Percentiles rank a stretch among this genome's conserved stretches.
phyloP scores from a whole-genome alignment of 2,797 vertebrate genomes.

The Ctenopoma kingsleyae region DNA sequence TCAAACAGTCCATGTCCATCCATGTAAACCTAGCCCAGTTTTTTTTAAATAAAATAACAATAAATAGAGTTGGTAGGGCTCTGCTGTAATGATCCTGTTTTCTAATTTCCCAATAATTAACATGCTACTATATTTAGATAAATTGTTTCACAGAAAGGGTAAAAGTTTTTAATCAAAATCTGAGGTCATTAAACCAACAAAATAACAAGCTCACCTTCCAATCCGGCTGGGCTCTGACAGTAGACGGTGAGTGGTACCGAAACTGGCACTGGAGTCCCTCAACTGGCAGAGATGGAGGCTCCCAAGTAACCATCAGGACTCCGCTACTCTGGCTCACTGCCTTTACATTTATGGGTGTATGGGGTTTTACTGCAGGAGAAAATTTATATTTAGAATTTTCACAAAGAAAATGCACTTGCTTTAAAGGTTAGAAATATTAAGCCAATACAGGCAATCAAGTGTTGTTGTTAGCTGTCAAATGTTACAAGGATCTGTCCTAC shows the following conservation, averaged over 20 bases:
- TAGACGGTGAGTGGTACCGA: slow-evolving; percentile 78
- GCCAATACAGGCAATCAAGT: no score
- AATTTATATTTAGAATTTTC: not conserved
- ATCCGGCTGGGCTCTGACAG: slow-evolving; percentile 55
- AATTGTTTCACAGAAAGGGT: not conserved
- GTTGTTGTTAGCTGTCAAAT: no score
- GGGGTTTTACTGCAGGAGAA: slow-evolving; percentile 88
- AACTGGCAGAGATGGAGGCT: slow-evolving; percentile 79
- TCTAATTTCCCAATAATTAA: not conserved
- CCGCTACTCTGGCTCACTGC: slow-evolving; percentile 84
- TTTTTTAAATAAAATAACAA: not conserved
- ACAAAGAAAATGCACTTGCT: no score
- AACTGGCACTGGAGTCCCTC: slow-evolving; percentile 87
- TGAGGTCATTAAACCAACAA: not conserved
- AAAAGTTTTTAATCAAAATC: not conserved
- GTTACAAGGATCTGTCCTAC: slow-evolving; percentile 42
- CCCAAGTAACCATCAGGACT: slow-evolving; percentile 88
- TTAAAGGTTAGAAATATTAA: no score
- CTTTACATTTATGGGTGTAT: slow-evolving; percentile 81
- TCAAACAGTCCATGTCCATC: slow-evolving; percentile 11
- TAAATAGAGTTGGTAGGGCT: not conserved
- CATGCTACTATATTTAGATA: not conserved
- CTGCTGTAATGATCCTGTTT: not conserved
- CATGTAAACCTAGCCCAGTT: not conserved
- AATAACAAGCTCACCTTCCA: slow-evolving; percentile 88